These are phyloP conservation scores for Chrysina gloriosa DNA, from an alignment of 2,888 invertebrate species.

Conservation along the genomic window DNA sequence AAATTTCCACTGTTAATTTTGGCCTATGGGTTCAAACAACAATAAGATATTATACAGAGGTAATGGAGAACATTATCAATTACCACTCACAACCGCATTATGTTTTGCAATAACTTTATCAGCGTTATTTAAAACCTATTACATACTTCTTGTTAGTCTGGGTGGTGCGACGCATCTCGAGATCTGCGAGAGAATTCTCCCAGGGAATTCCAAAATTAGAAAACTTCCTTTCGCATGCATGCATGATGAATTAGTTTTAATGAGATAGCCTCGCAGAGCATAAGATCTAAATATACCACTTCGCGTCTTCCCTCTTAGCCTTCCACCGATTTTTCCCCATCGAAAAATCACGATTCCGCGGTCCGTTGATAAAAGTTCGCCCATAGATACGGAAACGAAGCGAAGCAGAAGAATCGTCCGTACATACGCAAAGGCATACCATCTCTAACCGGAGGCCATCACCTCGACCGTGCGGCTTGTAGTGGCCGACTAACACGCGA, in stretches of 20 bases:
- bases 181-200: background rate
- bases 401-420: background rate
- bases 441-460: constrained; percentile 27
- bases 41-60: too few species aligned
- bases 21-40: too few species aligned
- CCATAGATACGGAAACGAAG: constrained; percentile 38
- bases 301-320: background rate
- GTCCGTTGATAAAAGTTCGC: constrained; percentile 13
- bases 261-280: background rate
- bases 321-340: background rate
- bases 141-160: too few species aligned
- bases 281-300: background rate
- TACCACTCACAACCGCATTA: too few species aligned
- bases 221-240: background rate
- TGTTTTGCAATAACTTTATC: background rate
- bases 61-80: too few species aligned
- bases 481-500: constrained; percentile 41
- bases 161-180: background rate
- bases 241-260: background rate
- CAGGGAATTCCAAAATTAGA: too few species aligned
- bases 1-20: too few species aligned
- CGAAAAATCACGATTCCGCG: constrained; percentile 33
- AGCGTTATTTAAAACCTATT: background rate
- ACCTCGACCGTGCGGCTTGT: constrained; percentile 14
- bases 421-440: constrained; percentile 21